Evolutionary conservation across 2,888 invertebrate species (phyloP).

Genomic region (Torymus texanus): DNA sequence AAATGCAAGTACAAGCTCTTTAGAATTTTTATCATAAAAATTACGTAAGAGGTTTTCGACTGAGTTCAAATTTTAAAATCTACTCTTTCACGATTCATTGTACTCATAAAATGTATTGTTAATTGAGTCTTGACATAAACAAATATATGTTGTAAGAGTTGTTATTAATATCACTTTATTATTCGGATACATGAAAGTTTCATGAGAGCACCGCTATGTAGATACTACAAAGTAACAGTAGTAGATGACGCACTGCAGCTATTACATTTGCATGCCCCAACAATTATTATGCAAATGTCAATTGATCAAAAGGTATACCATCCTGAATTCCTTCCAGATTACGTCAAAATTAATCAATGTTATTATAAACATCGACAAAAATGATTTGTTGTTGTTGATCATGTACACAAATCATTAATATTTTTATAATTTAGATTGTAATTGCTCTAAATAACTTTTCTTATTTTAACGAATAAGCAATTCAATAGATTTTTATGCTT

Average conservation of each 20-base stretch:
- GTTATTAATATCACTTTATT: conserved; percentile 16
- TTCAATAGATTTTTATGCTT: no score
- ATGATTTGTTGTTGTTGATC: background rate
- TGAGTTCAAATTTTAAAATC: no score
- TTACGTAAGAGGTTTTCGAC: no score
- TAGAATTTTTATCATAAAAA: no score
- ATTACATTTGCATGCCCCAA: conserved; percentile 36
- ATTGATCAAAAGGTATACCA: conserved; percentile 37
- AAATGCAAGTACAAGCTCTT: no score
- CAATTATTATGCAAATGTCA: conserved; percentile 45
- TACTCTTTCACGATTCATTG: no score
- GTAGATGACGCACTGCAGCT: conserved; percentile 27
- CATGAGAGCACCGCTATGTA: conserved; percentile 12
- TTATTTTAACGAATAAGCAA: no score
- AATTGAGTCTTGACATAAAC: background rate
- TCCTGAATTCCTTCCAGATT: conserved; percentile 33
- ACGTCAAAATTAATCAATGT: conserved; percentile 12
- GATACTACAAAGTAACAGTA: conserved; percentile 25
- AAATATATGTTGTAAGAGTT: background rate
- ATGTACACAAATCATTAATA: no score
- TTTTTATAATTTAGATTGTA: no score
- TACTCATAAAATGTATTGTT: no score
- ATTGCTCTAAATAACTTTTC: no score
- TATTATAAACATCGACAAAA: background rate
- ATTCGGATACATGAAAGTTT: conserved; percentile 37